Conservation (phyloP, 2,888 invertebrate species). For the Nomada ruficornis region DNA sequence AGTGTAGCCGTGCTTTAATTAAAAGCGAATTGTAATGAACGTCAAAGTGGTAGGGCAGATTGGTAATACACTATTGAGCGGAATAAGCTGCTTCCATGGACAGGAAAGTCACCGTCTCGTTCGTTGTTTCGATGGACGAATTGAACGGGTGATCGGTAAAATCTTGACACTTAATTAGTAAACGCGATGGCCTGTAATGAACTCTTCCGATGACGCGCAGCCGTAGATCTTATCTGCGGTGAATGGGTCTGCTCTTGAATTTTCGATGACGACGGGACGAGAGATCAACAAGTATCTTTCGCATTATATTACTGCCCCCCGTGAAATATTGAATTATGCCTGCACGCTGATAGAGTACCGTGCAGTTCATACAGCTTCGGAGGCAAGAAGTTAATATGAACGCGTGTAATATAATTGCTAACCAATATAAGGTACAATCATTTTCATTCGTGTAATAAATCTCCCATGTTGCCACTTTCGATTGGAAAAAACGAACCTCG, state of each 20-base stretch:
- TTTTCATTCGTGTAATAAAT: no score
- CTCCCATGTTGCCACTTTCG: no score
- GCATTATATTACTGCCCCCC: neutral
- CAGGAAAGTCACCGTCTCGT: constrained; percentile 64
- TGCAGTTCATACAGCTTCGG: no score
- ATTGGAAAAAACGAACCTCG: no score
- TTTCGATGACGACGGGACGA: neutral
- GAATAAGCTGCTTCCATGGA: constrained; percentile 45
- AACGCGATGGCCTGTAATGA: constrained; percentile 41
- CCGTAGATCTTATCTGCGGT: constrained; percentile 21
- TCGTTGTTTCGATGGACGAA: constrained; percentile 68
- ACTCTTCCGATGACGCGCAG: constrained; percentile 25
- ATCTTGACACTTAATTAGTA: constrained; percentile 51
- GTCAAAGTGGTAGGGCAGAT: constrained; percentile 49
- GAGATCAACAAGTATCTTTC: constrained; percentile 26
- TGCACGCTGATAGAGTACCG: neutral
- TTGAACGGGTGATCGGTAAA: constrained; percentile 39
- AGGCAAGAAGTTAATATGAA: no score
- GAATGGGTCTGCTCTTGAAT: constrained; percentile 1
- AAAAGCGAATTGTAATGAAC: constrained; percentile 66
- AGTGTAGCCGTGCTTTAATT: constrained; percentile 64
- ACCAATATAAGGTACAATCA: no score
- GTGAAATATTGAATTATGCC: neutral
- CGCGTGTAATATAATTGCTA: no score
- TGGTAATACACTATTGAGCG: constrained; percentile 54